Base-by-base conservation (phyloP, 2,888 invertebrate species). In the Helobdella robusta region DNA sequence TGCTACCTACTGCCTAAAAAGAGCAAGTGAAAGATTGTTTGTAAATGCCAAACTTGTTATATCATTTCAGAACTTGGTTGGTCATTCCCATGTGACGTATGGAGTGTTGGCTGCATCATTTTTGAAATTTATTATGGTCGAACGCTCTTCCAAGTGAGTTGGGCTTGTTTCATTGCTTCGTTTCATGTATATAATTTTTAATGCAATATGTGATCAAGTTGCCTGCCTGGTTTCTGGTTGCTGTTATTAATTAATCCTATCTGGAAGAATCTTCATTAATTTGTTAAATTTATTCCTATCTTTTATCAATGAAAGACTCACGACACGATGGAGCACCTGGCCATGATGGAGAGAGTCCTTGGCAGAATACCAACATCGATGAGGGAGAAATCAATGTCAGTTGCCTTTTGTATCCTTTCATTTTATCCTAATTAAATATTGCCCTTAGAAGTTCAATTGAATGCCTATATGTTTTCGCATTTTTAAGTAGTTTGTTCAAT, bases 271-370 rank as follows among this genome's bases (percentile, higher is more conserved):
- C 6, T 8, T 8, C 20, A 20, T 50, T 8, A 25, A 25, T 56
- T 30, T 32, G n/a, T n/a, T n/a, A n/a, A n/a, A n/a, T n/a, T n/a
- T n/a, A n/a, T n/a, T n/a, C n/a, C 56, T 3, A 15, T 15, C 15
- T 18, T 23, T 48, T 36, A 4, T 48, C 20, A n/a, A 8, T 34
- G 44, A 28, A 77, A 98, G 86, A 99, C 98, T 46, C 98, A 98
- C 82, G 97, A 98, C 83, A 98, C 99, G 83, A 86, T 93, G 72
- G 98, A 98, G 80, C 98, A 98, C 83, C 85, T 98, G 78, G 97
- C 97, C 72, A 98, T 98, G 97, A 98, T 98, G 98, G 95, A 98
- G 82, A 84, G 95, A 74, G 97, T 98, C 75, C 84, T 98, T 69
- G 97, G 98, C 68, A 87, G 90, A 73, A 87, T 98, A 79, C 97